Evolutionary conservation across 2,797 vertebrate genomes (phyloP).

Genomic region (Crocodylus rhombifer): DNA sequence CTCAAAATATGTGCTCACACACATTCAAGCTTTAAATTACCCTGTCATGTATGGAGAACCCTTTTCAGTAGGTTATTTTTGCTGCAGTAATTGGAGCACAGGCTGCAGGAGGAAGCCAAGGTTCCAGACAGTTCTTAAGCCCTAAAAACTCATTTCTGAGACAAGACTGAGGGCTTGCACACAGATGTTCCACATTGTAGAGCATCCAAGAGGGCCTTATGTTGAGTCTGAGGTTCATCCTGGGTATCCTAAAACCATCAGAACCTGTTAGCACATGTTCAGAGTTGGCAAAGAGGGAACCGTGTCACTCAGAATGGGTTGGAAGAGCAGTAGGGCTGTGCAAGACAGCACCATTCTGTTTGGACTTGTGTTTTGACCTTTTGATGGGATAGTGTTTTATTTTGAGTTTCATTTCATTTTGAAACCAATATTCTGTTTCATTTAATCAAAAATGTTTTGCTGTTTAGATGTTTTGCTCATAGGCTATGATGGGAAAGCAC

Average conservation of each 20-base stretch:
- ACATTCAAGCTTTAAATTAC: conserved; percentile 23
- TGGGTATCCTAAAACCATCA: neutral
- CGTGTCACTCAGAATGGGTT: too few species aligned
- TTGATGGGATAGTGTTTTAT: too few species aligned
- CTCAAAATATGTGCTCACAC: conserved; percentile 43
- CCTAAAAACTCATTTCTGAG: conserved; percentile 15
- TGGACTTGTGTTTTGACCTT: too few species aligned
- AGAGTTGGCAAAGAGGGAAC: too few species aligned
- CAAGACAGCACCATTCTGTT: too few species aligned
- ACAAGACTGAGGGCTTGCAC: neutral
- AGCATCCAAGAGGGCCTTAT: neutral
- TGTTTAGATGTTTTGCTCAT: too few species aligned
- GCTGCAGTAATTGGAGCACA: neutral
- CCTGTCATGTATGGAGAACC: neutral
- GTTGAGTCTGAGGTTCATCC: neutral
- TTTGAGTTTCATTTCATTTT: too few species aligned
- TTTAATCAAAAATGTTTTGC: too few species aligned
- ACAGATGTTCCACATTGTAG: neutral
- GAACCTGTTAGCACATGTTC: too few species aligned
- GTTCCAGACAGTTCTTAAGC: conserved; percentile 36
- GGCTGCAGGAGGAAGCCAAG: conserved; percentile 32
- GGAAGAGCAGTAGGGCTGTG: too few species aligned
- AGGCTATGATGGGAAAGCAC: too few species aligned
- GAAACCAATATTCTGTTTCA: too few species aligned
- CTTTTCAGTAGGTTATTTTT: neutral